These are phyloP conservation scores for Eriocheir sinensis DNA, from an alignment of 1,140 invertebrate species.

Conservation along the genomic window DNA sequence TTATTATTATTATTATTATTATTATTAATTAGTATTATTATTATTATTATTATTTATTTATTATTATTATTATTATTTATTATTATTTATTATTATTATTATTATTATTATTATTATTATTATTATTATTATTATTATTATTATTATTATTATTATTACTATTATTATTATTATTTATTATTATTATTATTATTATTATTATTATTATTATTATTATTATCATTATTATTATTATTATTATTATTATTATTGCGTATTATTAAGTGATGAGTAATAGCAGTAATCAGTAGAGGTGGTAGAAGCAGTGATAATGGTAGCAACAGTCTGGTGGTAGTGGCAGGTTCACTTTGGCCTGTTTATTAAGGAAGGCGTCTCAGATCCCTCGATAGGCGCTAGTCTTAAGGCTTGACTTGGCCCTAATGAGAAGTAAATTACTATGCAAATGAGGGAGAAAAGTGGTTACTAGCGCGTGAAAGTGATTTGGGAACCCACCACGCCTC, in stretches of 20 bases:
- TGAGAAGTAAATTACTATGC: conserved; percentile 15
- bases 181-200: no score
- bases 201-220: neutral
- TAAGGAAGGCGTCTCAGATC: neutral
- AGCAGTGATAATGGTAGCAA: neutral
- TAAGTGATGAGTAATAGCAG: neutral
- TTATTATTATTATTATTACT: no score
- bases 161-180: no score
- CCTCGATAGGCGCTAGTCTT: conserved; percentile 6
- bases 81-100: no score
- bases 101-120: no score
- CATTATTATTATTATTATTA: neutral
- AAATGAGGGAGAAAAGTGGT: neutral
- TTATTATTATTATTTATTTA: no score
- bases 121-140: no score
- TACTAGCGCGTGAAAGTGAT: neutral
- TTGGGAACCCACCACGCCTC: no score
- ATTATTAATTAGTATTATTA: no score
- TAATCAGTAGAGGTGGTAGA: no score
- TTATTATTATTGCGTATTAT: neutral
- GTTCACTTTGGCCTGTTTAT: conserved; percentile 1
- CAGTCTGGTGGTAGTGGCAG: neutral
- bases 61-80: no score
- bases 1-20: no score
- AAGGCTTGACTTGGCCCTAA: neutral